Base-by-base conservation (phyloP, 2,888 invertebrate species). In the Plemyria rubiginata region DNA sequence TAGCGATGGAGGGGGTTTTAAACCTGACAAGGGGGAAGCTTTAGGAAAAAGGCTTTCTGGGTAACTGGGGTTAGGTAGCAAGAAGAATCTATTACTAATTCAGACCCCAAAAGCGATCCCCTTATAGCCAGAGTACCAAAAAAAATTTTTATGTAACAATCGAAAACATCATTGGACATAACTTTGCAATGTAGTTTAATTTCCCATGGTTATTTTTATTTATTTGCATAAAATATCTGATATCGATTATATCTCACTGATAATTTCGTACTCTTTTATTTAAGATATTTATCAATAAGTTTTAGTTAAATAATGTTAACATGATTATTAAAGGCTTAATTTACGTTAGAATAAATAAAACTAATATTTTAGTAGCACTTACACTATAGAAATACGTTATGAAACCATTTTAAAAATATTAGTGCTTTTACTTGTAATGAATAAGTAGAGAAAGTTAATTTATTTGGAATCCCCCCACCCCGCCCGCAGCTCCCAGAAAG, bases 401-500 rank as follows among this genome's bases (percentile, higher is more conserved):
- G n/a, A 22, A 22, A 22, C 22, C 3, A 22, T 22, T 22, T n/a
- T 22, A 22, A 22, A 3, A 22, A 3, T 22, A 3, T 22, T 22
- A 22, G 22, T 22, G 22, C 22, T 3, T 22, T 22, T 22, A 3
- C 22, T 22, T 22, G 22, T 22, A 22, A 22, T 22, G 1, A 22
- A 2, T 2, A 22, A 22, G 22, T 2, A 22, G 22, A 22, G 1
- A 32, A 32, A 32, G 9, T 11, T 38, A 38, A 11, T 38, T 38
- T 11, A 11, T 41, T 13, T 41, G 13, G 5, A 40, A 22, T 55
- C 36, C 45, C 7, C 57, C 22, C 58, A 51, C 12, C 40, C 46
- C 32, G 32, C 56, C 65, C 60, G 45, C 60, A 60, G 65, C 60
- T 60, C 60, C 65, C 56, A 65, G 65, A 65, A 61, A 60, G 65